phyloP scores from a whole-genome alignment of 2,888 invertebrate species.

The Timandra comae region DNA sequence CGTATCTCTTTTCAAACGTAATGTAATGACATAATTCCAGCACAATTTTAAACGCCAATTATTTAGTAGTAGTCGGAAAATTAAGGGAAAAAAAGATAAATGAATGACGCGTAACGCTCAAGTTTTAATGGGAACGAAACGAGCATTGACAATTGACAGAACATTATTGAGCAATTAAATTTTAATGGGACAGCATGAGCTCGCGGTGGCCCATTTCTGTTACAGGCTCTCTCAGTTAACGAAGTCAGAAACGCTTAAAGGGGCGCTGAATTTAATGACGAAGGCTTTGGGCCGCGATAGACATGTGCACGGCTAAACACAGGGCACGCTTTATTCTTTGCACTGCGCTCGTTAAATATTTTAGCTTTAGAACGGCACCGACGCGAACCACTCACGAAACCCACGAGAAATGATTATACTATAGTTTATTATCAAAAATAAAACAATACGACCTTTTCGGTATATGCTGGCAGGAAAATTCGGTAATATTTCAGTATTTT shows the following conservation, averaged over 20 bases:
- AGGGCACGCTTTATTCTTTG: slow-evolving; percentile 51
- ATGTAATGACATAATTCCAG: too few species aligned
- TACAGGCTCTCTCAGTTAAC: slow-evolving; percentile 19
- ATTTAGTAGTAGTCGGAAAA: too few species aligned
- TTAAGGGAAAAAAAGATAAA: too few species aligned
- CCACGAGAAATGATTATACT: slow-evolving; percentile 4
- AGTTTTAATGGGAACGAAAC: slow-evolving; percentile 4
- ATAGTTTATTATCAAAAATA: slow-evolving; percentile 9
- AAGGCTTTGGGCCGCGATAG: slow-evolving; percentile 34
- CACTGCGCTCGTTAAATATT: slow-evolving; percentile 59
- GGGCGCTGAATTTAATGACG: slow-evolving; percentile 46
- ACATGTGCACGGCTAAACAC: slow-evolving; percentile 43
- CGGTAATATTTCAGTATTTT: slow-evolving; percentile 1
- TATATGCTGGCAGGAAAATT: slow-evolving; percentile 1
- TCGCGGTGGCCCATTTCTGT: slow-evolving; percentile 27
- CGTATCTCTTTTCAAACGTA: too few species aligned
- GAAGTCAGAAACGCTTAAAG: slow-evolving; percentile 27
- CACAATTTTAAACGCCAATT: too few species aligned
- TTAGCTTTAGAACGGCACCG: slow-evolving; percentile 34
- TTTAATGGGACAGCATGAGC: slow-evolving; percentile 16
- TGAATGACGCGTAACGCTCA: not conserved
- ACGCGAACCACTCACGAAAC: slow-evolving; percentile 4
- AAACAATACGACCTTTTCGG: slow-evolving; percentile 5
- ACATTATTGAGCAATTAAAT: slow-evolving; percentile 20
- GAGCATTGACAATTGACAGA: slow-evolving; percentile 14